phyloP scores from a whole-genome alignment of 2,888 invertebrate species.

The Exephanes ischioxanthus region DNA sequence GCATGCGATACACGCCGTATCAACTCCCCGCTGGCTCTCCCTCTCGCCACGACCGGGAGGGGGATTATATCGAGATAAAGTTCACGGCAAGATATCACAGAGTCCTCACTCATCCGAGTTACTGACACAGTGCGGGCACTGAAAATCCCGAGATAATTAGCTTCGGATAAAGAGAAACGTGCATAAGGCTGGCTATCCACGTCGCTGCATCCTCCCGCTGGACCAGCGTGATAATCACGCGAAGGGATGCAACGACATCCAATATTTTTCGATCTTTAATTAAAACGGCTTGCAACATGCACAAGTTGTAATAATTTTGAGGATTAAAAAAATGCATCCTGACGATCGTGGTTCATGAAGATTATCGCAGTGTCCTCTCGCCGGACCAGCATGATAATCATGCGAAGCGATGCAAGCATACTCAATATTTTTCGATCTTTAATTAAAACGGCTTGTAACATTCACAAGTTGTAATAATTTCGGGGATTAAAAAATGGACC shows the following conservation, averaged over 20 bases:
- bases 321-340: background rate
- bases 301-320: background rate
- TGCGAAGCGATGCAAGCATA: no score
- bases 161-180: background rate
- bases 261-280: background rate
- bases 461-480: background rate
- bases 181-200: background rate
- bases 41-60: background rate
- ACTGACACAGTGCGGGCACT: slow-evolving; percentile 44
- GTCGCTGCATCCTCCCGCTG: background rate
- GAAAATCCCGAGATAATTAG: slow-evolving; percentile 54
- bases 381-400: background rate
- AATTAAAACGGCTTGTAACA: background rate
- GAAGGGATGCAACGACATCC: background rate
- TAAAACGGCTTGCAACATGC: background rate
- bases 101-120: slow-evolving; percentile 49
- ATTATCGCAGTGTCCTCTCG: background rate
- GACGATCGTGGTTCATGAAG: background rate
- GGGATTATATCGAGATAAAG: slow-evolving; percentile 17
- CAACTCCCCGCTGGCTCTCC: background rate
- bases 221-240: background rate
- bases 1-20: slow-evolving; percentile 26
- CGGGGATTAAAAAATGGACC: background rate
- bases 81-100: background rate
- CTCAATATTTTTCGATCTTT: background rate